Conservation (phyloP, 2,113 vertebrate species). For the Rutilus rutilus region DNA sequence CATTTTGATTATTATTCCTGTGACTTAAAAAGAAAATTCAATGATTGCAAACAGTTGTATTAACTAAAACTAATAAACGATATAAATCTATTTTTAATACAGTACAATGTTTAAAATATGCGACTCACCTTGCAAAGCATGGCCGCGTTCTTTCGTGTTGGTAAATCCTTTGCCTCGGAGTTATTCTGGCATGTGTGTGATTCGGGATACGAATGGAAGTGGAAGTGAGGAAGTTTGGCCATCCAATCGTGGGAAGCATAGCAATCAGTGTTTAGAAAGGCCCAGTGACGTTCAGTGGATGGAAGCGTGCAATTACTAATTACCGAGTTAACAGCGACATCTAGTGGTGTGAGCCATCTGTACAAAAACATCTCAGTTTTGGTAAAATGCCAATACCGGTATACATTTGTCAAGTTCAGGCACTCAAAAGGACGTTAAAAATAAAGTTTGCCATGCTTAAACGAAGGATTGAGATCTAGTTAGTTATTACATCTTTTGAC, state of each 20-base stretch:
- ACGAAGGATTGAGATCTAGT: not conserved
- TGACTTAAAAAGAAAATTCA: too few relatives aligned
- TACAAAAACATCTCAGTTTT: not conserved
- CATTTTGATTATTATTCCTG: not conserved
- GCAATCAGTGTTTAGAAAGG: slow-evolving; percentile 19
- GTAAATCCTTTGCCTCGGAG: not conserved
- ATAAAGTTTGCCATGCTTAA: not conserved
- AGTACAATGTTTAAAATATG: not conserved
- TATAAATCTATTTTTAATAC: not conserved
- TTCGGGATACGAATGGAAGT: slow-evolving; percentile 18
- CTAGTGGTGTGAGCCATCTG: not conserved
- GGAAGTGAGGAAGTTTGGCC: slow-evolving; percentile 5
- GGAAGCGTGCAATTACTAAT: not conserved
- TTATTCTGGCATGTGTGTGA: not conserved
- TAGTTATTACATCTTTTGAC: not conserved
- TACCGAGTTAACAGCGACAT: slow-evolving; percentile 18
- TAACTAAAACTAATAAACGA: not conserved
- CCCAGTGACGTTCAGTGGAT: not conserved
- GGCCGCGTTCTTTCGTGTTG: not conserved
- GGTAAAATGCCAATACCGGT: not conserved
- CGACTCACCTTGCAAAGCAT: slow-evolving; percentile 35
- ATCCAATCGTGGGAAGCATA: slow-evolving; percentile 47
- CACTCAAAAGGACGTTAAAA: not conserved
- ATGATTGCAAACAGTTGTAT: not conserved
- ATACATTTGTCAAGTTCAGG: not conserved